Evolutionary conservation across 2,113 vertebrate species (phyloP).

Genomic region (Perccottus glenii): DNA sequence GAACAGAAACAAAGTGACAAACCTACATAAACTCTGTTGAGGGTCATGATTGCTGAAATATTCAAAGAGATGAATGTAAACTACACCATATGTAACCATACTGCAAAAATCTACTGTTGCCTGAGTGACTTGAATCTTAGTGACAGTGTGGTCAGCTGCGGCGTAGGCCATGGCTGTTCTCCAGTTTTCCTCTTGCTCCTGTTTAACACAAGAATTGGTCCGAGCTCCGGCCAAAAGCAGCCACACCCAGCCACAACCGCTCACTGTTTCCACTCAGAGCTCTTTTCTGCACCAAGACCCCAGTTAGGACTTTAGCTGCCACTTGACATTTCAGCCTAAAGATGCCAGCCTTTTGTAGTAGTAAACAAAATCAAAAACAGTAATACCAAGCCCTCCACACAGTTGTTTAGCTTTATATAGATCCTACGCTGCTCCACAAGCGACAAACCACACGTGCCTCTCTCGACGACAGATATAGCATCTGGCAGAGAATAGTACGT

Average conservation of each 20-base stretch:
- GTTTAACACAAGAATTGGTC: conserved; percentile 29
- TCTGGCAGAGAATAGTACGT: conserved; percentile 54
- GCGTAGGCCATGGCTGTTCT: conserved; percentile 23
- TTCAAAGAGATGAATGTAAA: no score
- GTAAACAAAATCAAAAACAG: not conserved
- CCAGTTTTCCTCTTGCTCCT: conserved; percentile 43
- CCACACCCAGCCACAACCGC: conserved; percentile 59
- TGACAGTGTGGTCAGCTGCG: conserved; percentile 12
- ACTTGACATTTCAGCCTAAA: conserved; percentile 16
- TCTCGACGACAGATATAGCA: conserved; percentile 70
- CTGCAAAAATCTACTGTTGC: no score
- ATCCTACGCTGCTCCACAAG: conserved; percentile 45
- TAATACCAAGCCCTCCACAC: not conserved
- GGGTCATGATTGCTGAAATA: no score
- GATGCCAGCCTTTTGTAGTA: not conserved
- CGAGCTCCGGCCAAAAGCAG: conserved; percentile 35
- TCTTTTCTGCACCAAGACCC: conserved; percentile 18
- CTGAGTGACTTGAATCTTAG: no score
- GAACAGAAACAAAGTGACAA: no score
- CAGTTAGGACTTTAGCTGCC: conserved; percentile 2
- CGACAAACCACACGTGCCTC: conserved; percentile 54
- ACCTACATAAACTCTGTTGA: no score
- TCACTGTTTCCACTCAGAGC: conserved; percentile 62
- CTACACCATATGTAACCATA: no score
- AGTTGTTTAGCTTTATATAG: conserved; percentile 34